phyloP scores from a whole-genome alignment of 64 coral and sea anemone genomes.

The Astreopora myriophthalma region DNA sequence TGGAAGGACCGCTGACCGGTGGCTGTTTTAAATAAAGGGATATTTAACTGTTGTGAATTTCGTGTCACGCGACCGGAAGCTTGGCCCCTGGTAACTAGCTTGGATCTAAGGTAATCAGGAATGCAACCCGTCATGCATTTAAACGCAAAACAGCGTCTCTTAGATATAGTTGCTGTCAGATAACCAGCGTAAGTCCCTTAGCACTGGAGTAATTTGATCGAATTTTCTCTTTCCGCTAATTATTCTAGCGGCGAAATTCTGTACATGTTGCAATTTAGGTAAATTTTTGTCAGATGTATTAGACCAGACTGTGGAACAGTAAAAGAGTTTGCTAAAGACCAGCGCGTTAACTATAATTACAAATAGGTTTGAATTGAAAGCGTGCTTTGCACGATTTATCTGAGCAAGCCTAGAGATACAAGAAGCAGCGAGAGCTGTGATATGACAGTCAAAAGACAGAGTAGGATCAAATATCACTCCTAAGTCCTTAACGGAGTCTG shows the following conservation, averaged over 20 bases:
- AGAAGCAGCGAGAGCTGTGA: neutral
- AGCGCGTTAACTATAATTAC: neutral
- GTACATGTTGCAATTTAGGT: neutral
- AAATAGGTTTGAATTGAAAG: neutral
- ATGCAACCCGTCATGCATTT: too few species aligned
- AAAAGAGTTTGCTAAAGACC: slow-evolving; percentile 29
- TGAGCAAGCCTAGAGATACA: slow-evolving; percentile 13
- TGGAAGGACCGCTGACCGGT: too few species aligned
- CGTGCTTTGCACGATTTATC: neutral
- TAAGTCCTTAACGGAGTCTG: slow-evolving; percentile 30
- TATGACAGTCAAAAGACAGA: slow-evolving; percentile 19
- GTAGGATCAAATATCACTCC: slow-evolving; percentile 21
- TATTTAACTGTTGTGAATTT: too few species aligned
- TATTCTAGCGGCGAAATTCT: neutral
- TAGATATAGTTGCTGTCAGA: neutral
- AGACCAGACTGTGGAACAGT: neutral
- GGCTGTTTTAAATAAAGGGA: too few species aligned
- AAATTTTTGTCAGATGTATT: neutral
- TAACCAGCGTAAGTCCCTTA: neutral
- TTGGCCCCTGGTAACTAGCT: too few species aligned
- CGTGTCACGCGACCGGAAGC: too few species aligned
- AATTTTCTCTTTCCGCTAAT: neutral
- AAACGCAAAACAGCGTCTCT: too few species aligned
- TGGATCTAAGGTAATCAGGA: too few species aligned
- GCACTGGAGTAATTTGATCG: neutral